A percentile compares a stretch with the other conserved stretches of the same genome.
These are phyloP conservation scores for Pseudocheirus occidentalis DNA, from an alignment of 2,797 vertebrate species.

Conservation along the genomic window DNA sequence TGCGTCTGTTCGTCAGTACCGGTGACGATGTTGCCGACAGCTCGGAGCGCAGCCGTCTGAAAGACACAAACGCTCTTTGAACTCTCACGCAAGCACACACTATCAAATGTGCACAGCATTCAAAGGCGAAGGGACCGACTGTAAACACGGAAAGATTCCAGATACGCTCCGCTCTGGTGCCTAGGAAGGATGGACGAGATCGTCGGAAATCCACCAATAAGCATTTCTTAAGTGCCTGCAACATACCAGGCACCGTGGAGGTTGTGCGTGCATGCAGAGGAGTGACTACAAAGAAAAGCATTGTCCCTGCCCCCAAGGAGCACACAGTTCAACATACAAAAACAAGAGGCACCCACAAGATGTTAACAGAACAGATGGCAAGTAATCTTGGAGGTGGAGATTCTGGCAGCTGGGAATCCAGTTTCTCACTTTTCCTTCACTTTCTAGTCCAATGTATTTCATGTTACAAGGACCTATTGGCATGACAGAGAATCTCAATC, in stretches of 20 bases:
- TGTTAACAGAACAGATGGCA: neutral
- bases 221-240: neutral
- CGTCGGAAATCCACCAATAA: neutral
- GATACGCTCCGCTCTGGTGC: neutral
- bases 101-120: neutral
- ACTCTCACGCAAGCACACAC: neutral
- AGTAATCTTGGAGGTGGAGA: neutral
- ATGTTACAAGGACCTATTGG: neutral
- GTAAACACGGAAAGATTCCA: neutral
- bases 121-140: neutral
- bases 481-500: neutral
- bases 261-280: neutral
- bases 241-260: too few species aligned
- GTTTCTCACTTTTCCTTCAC: neutral
- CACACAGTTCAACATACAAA: neutral
- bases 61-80: constrained; percentile 56
- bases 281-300: neutral
- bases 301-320: too few species aligned
- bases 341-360: neutral
- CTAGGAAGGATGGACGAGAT: neutral
- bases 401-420: neutral
- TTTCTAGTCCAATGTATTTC: neutral
- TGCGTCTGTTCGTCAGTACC: constrained; percentile 99
- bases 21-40: constrained; percentile 99
- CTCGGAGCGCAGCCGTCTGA: constrained; percentile 96